Evolutionary conservation across 2,888 invertebrate genomes (phyloP).

Genomic region (Digitonthophagus gazella): DNA sequence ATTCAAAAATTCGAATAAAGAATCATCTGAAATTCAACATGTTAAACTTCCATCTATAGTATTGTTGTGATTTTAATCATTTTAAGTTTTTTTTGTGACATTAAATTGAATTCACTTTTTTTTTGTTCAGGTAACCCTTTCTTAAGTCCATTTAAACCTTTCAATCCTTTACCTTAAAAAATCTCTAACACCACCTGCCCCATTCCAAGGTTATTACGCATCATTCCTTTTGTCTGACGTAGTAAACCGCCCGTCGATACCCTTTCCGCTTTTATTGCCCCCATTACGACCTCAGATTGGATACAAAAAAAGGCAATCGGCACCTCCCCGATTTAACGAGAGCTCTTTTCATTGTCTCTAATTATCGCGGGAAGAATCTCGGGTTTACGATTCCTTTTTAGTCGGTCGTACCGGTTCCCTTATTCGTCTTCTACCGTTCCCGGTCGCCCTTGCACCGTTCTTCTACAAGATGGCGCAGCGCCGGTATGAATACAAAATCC

Average conservation of each 20-base stretch:
- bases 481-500: constrained; percentile 22
- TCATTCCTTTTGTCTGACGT: too few species aligned
- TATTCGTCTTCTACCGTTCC: neutral
- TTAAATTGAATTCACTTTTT: too few species aligned
- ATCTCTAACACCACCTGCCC: neutral
- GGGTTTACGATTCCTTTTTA: neutral
- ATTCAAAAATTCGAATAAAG: too few species aligned
- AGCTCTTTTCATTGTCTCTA: neutral
- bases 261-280: neutral
- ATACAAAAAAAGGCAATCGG: neutral
- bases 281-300: neutral
- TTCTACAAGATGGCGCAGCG: constrained; percentile 7
- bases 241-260: neutral
- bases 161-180: neutral
- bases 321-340: neutral
- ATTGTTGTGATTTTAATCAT: too few species aligned
- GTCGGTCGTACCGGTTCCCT: too few species aligned
- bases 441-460: neutral
- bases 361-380: too few species aligned
- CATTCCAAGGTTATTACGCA: too few species aligned
- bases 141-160: neutral
- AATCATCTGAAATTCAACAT: too few species aligned
- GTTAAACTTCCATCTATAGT: too few species aligned
- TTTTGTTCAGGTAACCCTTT: neutral
- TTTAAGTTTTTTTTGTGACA: too few species aligned